Base-by-base conservation (phyloP, 1,140 invertebrate genomes). In the Hylaeus anthracinus region DNA sequence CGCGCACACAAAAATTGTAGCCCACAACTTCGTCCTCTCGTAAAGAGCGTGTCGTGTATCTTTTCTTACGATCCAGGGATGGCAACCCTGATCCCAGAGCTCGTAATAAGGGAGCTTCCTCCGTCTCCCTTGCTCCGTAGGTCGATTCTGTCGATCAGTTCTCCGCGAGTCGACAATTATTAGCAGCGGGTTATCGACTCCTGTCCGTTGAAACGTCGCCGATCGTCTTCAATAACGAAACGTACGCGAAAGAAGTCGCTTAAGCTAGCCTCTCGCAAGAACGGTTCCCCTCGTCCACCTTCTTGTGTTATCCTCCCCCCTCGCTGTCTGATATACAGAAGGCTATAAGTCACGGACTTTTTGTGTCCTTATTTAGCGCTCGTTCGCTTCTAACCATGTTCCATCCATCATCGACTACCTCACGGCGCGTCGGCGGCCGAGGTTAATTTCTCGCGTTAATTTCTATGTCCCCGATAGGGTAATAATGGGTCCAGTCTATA, bases 401-500 rank as follows among this genome's bases (percentile, higher is more conserved):
- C 58, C 72, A 66, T 75, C 63, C 14, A 66, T 75, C 72, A 56
- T 75, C 63, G 51, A 37, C 72, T 14, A 43, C 14, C 61, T 61
- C 48, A 39, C 61, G 72, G 26, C 72, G 14, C 72, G 65, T n/a
- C 48, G 45, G 2, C 61, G 41, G 41, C 37, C 66, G 45, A 41
- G 55, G 66, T 77, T 77, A 48, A 77, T 77, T 61, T 60, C 75
- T 51, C 41, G 66, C 66, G 45, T 71, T 64, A 71, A 64, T 78
- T 78, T 71, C 67, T 55, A n/a, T 64, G 63, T 75, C 72, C 63
- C 66, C 67, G 37, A 14, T 70, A 65, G 67, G 66, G 48, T 78
- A 78, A 78, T 70, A 78, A 78, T 53, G 67, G 43, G 39, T n/a
- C 45, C 45, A 53, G 75, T 71, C n/a, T 70, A 70, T 69, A 77